Percentiles rank a stretch among this genome's conserved stretches.
These are phyloP conservation scores for Drosophila subobscura DNA, from an alignment of 1,140 invertebrate species.

Conservation along the genomic window DNA sequence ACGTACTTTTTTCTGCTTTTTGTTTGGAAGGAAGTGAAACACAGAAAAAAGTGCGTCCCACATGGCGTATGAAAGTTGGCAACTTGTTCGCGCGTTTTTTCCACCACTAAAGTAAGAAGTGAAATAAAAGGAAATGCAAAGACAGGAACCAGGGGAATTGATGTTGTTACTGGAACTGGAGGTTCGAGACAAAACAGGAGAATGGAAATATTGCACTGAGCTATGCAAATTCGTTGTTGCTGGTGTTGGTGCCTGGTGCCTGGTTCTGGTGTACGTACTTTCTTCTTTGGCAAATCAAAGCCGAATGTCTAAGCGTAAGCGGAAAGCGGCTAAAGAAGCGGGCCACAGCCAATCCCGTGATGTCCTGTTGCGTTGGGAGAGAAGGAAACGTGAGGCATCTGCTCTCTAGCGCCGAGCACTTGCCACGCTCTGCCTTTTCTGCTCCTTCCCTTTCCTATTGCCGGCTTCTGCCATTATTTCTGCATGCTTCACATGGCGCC, in stretches of 20 bases:
- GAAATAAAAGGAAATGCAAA: conserved; percentile 49
- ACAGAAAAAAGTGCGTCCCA: conserved; percentile 68
- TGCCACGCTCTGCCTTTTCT: conserved; percentile 46
- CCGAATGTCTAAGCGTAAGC: conserved; percentile 7
- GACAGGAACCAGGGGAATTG: conserved; percentile 58
- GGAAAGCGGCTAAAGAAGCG: conserved; percentile 43
- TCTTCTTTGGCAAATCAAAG: conserved; percentile 56
- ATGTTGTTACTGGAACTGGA: conserved; percentile 16
- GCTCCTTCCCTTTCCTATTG: conserved; percentile 22
- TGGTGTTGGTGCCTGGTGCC: conserved; percentile 8
- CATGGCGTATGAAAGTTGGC: conserved; percentile 76
- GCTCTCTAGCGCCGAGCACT: conserved; percentile 32
- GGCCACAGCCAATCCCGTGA: conserved; percentile 48
- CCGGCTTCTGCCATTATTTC: conserved; percentile 45
- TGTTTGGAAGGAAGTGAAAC: conserved; percentile 4
- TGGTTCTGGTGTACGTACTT: no score
- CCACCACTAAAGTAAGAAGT: conserved; percentile 56
- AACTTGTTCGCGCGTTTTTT: conserved; percentile 55
- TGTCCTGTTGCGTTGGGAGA: conserved; percentile 63
- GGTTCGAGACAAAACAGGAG: conserved; percentile 22
- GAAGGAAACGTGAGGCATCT: conserved; percentile 69
- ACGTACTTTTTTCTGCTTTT: conserved; percentile 14
- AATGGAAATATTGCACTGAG: conserved; percentile 41
- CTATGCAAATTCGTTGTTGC: conserved; percentile 51
- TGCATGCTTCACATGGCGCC: conserved; percentile 50